Base-by-base conservation (phyloP, 2,888 invertebrate genomes). In the Ornithoptera priamus region DNA sequence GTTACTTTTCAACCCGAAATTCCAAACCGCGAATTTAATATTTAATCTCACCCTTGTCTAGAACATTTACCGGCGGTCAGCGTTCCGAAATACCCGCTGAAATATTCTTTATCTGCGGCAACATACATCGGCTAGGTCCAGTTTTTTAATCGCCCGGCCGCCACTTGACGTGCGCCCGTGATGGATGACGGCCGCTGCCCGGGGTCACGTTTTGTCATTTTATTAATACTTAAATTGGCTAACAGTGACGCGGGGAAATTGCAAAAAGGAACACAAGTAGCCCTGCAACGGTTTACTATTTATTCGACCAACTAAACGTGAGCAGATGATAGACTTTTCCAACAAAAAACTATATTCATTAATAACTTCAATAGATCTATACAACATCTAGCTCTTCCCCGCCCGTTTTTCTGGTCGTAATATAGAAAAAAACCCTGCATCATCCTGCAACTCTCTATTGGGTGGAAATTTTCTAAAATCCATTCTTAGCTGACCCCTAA, bases 141-240 rank as follows among this genome's bases (percentile, higher is more conserved):
- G 85, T 78, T 80, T 84, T 85, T 90, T 92, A 92, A 92, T 90
- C 90, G 90, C 81, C 80, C 82, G 85, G 76, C 85, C 85, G 86
- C 81, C 89, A 88, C 90, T 91, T 89, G 92, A 92, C 90, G 87
- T 80, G 85, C 76, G 81, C 80, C 74, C 79, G 87, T 92, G 92
- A 92, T 92, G 90, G 92, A 92, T 92, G 89, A 82, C 83, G 85
- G 73, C 69, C 70, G 76, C 74, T 76, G 80, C 77, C 77, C 67
- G 76, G 85, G 88, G 89, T 88, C 91, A 88, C 88, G 90, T 91
- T 91, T 90, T 90, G 92, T 92, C 91, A 89, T 92, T 91, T 91
- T 92, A 91, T 92, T 92, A 92, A 90, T 92, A 90, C 91, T 87
- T 89, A 92, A 91, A 92, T 92, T 91, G 91, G 90, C 84, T 81